Conservation (phyloP, 2,888 invertebrate genomes). For the Pseudococcus jackbeardsleyi region DNA sequence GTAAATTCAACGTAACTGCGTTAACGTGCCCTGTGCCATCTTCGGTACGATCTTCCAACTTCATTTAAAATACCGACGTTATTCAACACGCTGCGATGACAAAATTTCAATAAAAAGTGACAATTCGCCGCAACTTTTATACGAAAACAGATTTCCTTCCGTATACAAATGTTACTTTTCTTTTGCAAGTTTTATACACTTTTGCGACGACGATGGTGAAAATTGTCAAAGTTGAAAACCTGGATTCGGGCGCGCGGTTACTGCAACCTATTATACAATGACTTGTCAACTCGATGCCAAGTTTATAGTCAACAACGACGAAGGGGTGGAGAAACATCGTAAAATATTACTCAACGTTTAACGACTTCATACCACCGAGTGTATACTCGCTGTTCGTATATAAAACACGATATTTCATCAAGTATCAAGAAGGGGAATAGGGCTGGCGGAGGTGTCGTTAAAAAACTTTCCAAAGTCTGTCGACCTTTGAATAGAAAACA, state of each 20-base stretch:
- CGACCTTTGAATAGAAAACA: no score
- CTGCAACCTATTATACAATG: neutral
- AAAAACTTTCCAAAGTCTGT: no score
- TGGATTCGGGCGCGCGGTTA: neutral
- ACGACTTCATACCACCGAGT: neutral
- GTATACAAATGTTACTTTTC: neutral
- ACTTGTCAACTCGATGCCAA: neutral
- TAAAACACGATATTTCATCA: neutral
- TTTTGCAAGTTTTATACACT: neutral
- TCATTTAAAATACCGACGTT: neutral
- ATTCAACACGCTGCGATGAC: neutral
- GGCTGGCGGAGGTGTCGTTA: no score
- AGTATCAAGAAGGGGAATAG: neutral
- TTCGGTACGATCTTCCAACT: neutral
- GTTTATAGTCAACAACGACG: neutral
- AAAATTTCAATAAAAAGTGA: conserved; percentile 28
- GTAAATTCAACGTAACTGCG: neutral
- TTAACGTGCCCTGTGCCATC: neutral
- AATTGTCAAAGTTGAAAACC: neutral
- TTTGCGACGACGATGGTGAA: neutral
- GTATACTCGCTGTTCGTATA: no score
- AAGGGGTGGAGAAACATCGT: neutral
- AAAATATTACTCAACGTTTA: conserved; percentile 28
- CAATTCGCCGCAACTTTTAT: neutral
- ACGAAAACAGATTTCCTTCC: neutral